Evolutionary conservation across 2,888 invertebrate genomes (phyloP), one percentile per base, ranked within the genome.

Genomic region (Campaea margaritaria): DNA sequence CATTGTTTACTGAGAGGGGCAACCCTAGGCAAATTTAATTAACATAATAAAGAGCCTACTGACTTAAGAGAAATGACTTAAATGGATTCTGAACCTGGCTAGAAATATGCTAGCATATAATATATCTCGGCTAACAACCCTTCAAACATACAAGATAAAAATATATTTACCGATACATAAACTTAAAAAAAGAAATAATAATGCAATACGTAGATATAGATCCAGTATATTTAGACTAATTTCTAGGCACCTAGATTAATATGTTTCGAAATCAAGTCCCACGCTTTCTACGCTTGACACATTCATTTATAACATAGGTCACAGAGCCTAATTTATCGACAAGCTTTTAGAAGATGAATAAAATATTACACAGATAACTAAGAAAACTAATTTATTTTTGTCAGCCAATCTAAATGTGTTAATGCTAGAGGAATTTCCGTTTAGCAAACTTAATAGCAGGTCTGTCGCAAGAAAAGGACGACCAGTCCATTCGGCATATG

Each of bases 391-490:
- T 49, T 34, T 53, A 39, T 53, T 44, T 13, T 13, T 16, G 52
- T 47, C 43, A 36, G 7, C 39, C 31, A 3, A 16, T 39, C 45
- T 45, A 49, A 56, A 51, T 21, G 42, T 27, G 42, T 39, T 44
- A 47, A 36, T 13, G 34, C 36, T 13, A 27, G 16, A n/a, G 55
- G 55, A 10, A 60, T 55, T 55, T 60, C 55, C 55, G 54, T 21
- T 41, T 42, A 41, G 44, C 31, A 38, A 47, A 52, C 13, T 3
- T 21, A 14, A n/a, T 42, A 31, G 13, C 43, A 14, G 27, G 55
- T 52, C 13, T 60, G 59, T 55, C 45, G 47, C 53, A 64, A 63
- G 63, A 62, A 58, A 66, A 68, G 66, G 62, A 67, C 60, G 62
- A 62, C 62, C 31, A 44, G 45, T 43, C 52, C 21, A 21, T 21